phyloP scores from a whole-genome alignment of 35 echinoderm and acorn worm genomes.

The Heliocidaris tuberculata region DNA sequence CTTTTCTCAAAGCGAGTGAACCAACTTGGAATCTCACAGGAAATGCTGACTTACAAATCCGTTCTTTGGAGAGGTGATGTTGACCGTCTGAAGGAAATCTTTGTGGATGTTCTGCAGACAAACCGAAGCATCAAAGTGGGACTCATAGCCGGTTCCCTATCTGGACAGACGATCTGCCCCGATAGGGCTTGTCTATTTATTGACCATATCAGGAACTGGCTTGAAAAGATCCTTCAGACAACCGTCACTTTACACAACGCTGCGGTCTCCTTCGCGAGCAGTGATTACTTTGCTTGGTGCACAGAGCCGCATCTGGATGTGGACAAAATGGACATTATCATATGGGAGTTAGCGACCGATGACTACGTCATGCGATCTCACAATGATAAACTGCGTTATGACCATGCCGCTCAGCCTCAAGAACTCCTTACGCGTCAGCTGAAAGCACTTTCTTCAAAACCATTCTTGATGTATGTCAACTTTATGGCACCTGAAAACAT shows the following conservation, averaged over 20 bases:
- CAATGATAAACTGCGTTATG: constrained; percentile 43
- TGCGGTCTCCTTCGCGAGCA: constrained; percentile 56
- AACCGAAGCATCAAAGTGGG: constrained; percentile 70
- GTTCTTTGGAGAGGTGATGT: constrained; percentile 60
- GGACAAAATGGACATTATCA: constrained; percentile 73
- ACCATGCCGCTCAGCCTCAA: constrained; percentile 60
- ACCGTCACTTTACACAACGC: constrained; percentile 70
- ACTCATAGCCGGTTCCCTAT: constrained; percentile 57
- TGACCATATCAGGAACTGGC: constrained; percentile 59
- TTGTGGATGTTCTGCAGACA: constrained; percentile 72
- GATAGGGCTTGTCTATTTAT: constrained; percentile 61
- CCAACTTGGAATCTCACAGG: constrained; percentile 47
- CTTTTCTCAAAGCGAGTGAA: constrained; percentile 34
- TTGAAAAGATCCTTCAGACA: constrained; percentile 55
- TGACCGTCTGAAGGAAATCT: constrained; percentile 30
- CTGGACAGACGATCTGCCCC: constrained; percentile 37
- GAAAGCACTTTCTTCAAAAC: constrained; percentile 53
- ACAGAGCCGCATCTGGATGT: constrained; percentile 72
- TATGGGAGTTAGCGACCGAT: constrained; percentile 71
- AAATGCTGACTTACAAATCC: constrained; percentile 78
- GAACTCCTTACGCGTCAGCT: constrained; percentile 69
- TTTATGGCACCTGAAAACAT: constrained; percentile 72
- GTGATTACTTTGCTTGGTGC: constrained; percentile 80
- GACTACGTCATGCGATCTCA: constrained; percentile 62
- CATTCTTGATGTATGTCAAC: constrained; percentile 78